These are phyloP conservation scores for Chaitophorus viminalis DNA, from an alignment of 2,888 invertebrate species.

Conservation along the genomic window DNA sequence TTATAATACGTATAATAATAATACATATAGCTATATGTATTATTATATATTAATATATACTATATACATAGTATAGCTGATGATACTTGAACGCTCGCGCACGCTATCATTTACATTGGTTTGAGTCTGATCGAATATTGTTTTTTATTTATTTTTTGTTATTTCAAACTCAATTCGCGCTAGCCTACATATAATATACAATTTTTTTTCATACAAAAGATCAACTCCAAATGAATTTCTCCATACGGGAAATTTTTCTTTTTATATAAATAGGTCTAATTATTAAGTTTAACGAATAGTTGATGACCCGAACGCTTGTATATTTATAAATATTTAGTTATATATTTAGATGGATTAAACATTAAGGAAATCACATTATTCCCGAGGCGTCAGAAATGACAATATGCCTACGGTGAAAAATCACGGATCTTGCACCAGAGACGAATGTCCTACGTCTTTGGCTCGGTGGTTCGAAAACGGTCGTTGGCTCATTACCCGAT, in stretches of 20 bases:
- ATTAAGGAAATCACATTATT: too few relatives aligned
- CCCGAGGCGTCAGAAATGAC: background rate
- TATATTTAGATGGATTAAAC: too few relatives aligned
- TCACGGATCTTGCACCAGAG: background rate
- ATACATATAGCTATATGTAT: too few relatives aligned
- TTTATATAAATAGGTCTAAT: too few relatives aligned
- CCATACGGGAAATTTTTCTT: background rate
- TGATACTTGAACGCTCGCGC: background rate
- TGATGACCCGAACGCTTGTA: too few relatives aligned
- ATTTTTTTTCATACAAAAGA: background rate
- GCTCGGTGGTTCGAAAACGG: background rate
- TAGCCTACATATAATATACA: background rate
- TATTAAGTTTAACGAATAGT: too few relatives aligned
- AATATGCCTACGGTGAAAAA: background rate
- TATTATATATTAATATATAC: background rate
- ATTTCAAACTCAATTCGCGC: background rate
- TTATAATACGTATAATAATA: background rate
- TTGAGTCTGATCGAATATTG: background rate
- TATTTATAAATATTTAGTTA: too few relatives aligned
- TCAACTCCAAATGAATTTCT: background rate
- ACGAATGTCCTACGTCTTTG: constrained; percentile 12
- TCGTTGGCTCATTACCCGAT: constrained; percentile 16
- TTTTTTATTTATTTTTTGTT: background rate
- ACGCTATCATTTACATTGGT: background rate
- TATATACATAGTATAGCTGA: background rate